Conservation (phyloP, 2,888 invertebrate species). For the Frankliniella intonsa region DNA sequence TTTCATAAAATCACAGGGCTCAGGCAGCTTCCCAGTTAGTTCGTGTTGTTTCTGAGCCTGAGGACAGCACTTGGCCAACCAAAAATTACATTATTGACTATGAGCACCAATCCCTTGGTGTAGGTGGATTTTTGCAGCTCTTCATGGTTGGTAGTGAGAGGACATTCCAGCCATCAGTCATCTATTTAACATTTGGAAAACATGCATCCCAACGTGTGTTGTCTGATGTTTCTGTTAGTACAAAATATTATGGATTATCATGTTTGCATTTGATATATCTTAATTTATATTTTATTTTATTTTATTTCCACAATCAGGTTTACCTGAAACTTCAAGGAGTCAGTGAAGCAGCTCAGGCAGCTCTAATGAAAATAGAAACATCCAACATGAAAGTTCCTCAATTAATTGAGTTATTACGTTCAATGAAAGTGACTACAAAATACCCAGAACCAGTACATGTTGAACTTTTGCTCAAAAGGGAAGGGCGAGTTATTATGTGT, state of each 20-base stretch:
- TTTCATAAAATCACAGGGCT: conserved; percentile 49
- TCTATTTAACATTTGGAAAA: conserved; percentile 54
- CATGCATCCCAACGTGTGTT: conserved; percentile 42
- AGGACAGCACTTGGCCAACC: conserved; percentile 59
- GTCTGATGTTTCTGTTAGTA: conserved; percentile 38
- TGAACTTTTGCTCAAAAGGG: conserved; percentile 61
- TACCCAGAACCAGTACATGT: conserved; percentile 56
- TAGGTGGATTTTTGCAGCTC: conserved; percentile 56
- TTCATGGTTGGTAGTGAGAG: conserved; percentile 61
- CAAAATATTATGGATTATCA: not conserved
- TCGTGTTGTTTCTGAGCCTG: conserved; percentile 57
- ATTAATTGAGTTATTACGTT: conserved; percentile 49
- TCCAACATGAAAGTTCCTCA: conserved; percentile 53
- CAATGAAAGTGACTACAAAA: conserved; percentile 49
- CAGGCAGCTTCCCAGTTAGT: conserved; percentile 61
- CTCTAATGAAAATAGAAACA: conserved; percentile 48
- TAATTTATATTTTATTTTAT: not conserved
- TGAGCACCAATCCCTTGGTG: conserved; percentile 58
- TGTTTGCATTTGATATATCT: not conserved
- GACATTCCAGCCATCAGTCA: conserved; percentile 61
- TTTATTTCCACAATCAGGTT: conserved; percentile 48
- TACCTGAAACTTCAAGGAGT: conserved; percentile 57
- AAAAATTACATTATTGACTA: conserved; percentile 68
- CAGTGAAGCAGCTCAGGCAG: conserved; percentile 48
- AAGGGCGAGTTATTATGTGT: conserved; percentile 62